These are phyloP conservation scores for Enteromius treurensis DNA, from an alignment of 2,797 vertebrate genomes.

Conservation along the genomic window DNA sequence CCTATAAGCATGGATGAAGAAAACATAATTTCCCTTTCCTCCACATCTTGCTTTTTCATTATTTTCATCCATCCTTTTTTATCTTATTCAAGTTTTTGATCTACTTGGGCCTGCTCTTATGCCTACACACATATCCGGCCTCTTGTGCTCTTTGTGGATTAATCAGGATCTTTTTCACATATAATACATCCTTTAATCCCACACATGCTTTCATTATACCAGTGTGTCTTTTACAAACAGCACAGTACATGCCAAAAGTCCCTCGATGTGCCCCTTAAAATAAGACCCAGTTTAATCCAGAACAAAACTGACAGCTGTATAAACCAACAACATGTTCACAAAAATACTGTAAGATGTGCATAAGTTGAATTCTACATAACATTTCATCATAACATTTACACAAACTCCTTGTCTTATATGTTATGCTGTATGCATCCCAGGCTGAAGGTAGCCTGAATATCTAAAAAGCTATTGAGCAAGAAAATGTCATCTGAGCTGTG, in stretches of 20 bases:
- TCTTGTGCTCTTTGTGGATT: background rate
- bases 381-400: background rate
- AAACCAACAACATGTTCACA: background rate
- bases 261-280: background rate
- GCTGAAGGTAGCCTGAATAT: background rate
- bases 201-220: background rate
- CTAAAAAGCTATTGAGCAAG: background rate
- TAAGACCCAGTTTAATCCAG: background rate
- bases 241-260: background rate
- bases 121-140: background rate
- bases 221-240: background rate
- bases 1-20: background rate
- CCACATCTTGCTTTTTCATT: background rate
- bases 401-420: background rate
- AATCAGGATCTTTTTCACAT: background rate
- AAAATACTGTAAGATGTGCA: background rate
- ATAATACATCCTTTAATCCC: background rate
- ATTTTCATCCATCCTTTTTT: background rate
- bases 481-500: conserved; percentile 26
- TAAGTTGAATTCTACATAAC: background rate
- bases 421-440: background rate
- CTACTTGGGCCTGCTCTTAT: background rate
- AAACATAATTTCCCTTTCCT: background rate
- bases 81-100: conserved; percentile 4
- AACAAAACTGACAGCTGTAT: background rate